These are phyloP conservation scores for Haemorhous mexicanus DNA, from an alignment of 2,113 vertebrate genomes.

Conservation along the genomic window DNA sequence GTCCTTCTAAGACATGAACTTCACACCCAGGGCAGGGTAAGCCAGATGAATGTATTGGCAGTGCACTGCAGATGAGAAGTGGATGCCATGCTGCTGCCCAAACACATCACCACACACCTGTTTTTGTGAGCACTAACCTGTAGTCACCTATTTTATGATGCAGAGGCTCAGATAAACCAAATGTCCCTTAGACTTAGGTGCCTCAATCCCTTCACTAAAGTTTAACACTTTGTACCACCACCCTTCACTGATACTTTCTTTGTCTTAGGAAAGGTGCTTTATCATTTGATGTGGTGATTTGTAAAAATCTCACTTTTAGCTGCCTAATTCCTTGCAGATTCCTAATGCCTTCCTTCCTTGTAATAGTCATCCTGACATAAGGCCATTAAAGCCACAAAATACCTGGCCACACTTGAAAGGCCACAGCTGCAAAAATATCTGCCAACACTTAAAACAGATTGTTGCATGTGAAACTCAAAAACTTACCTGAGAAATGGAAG, in stretches of 20 bases:
- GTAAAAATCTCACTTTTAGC: not conserved
- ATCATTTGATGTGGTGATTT: not conserved
- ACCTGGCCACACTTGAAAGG: not conserved
- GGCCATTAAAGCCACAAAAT: not conserved
- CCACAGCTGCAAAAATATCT: not conserved
- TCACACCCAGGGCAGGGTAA: not conserved
- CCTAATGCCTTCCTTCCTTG: not conserved
- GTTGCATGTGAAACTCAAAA: not conserved
- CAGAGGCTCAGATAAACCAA: not conserved
- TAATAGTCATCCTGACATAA: not conserved
- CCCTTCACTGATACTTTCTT: not conserved
- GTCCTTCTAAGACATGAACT: not conserved
- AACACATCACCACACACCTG: not conserved
- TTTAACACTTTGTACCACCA: not conserved
- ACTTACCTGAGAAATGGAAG: conserved; percentile 47
- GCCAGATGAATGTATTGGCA: not conserved
- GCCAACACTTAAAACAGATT: not conserved
- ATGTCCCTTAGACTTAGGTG: not conserved
- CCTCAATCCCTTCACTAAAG: not conserved
- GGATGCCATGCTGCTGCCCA: not conserved
- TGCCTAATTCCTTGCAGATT: not conserved
- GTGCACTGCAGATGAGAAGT: not conserved
- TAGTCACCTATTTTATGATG: not conserved
- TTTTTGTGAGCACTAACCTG: not conserved
- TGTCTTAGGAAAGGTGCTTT: not conserved